Base-by-base conservation (phyloP, 1,140 invertebrate species). In the Hylaeus anthracinus region DNA sequence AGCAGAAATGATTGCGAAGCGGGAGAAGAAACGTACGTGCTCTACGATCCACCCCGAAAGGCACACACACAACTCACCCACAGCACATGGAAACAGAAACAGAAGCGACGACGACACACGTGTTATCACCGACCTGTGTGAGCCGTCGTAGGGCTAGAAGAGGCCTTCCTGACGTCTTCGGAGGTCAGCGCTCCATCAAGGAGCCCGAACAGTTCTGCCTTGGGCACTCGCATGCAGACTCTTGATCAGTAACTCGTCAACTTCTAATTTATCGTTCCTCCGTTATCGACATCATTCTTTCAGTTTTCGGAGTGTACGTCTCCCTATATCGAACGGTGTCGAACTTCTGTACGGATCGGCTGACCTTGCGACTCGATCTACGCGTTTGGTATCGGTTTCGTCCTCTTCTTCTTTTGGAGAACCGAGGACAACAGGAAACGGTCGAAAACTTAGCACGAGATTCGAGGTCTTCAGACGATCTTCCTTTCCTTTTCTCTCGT, bases 221-320 rank as follows among this genome's bases (percentile, higher is more conserved):
- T 89, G 76, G 89, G 90, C 56, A 91, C 89, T 88, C 91, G 90
- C 91, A 92, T 92, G 86, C 91, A 91, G 90, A 72, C 64, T 74
- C 53, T 67, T 61, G 61, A 45, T 72, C 10, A 3, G 53, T 69
- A 61, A 15, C 56, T 41, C 60, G 3, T 14, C n/a, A 26, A 58
- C 60, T 3, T 55, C 53, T 3, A 5, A 51, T 60, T 79, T 87
- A 86, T 71, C 77, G 79, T 45, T 51, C 72, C 74, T 64, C 79
- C 60, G 61, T 26, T 26, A 26, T 51, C 69, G 53, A 53, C 10
- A 8, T 10, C 37, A 58, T 83, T 86, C 41, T 41, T 66, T 48
- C 8, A 37, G 12, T 76, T 61, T n/a, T 10, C 9, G 39, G n/a
- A 1, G 26, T 61, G 1, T 5, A 2, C 26, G 26, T 2, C 5